Base-by-base conservation (phyloP, 2,888 invertebrate genomes). In the Campoplex capitator region DNA sequence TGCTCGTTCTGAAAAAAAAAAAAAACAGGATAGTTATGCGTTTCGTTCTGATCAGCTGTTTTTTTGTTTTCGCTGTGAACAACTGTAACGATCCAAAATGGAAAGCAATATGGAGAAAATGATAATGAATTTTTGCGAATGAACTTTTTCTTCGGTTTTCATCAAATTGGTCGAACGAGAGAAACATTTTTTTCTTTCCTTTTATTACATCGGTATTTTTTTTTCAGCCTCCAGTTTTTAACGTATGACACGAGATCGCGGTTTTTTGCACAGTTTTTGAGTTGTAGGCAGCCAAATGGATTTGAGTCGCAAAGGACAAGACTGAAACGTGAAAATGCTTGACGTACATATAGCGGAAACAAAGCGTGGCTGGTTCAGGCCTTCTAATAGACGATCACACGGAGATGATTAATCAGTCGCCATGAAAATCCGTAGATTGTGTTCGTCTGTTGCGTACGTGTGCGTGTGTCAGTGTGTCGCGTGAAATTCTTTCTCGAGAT, bases 381-480 rank as follows among this genome's bases (percentile, higher is more conserved):
- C 70, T 88, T 74, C 87, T 89, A 89, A 91, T 91, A 91, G 90
- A 84, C 90, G 91, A 91, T 92, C 91, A 87, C 91, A 87, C 90
- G 89, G 88, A 89, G 88, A 84, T 88, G 87, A 91, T 92, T 91
- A 82, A 85, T 85, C 82, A 92, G 91, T 90, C 86, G 79, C 70
- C 83, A 45, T 48, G 85, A 67, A 89, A 89, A 90, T 90, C 88
- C 88, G 88, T 67, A n/a, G 13, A 23, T 48, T 67, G 67, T 51
- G 11, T 32, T 13, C n/a, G 65, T 67, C 65, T 65, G 73, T 35
- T 48, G 45, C 11, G 11, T 13, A 2, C 2, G 73, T 80, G 42
- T 65, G 45, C 45, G 78, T 42, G 78, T 48, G 42, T 68, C 45
- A 58, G 81, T 75, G 70, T 48, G 74, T 70, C 65, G 78, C 68